Percentiles rank a stretch among this genome's conserved stretches.
These are phyloP conservation scores for Echinarachnius parma DNA, from an alignment of 53 echinoderm and acorn worm genomes.

Conservation along the genomic window DNA sequence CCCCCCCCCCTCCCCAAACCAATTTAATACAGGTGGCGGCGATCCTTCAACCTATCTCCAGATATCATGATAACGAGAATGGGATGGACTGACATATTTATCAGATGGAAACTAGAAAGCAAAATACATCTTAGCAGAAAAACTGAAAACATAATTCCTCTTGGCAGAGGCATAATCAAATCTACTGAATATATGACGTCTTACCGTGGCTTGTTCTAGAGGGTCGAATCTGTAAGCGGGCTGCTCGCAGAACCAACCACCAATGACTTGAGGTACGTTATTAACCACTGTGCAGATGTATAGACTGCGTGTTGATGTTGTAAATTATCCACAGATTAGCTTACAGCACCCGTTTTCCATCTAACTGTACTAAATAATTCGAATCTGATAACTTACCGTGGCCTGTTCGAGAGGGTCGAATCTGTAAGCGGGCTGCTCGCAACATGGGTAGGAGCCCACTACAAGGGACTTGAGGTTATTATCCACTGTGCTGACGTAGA, in stretches of 20 bases:
- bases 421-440: conserved; percentile 68
- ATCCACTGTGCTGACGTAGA: conserved; percentile 50
- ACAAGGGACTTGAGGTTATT: conserved; percentile 38
- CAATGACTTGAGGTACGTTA: conserved; percentile 31
- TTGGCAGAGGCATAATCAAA: too few relatives aligned
- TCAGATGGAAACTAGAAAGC: too few relatives aligned
- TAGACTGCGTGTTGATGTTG: conserved; percentile 79
- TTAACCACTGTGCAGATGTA: conserved; percentile 38
- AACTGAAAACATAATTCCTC: too few relatives aligned
- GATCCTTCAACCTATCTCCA: too few relatives aligned
- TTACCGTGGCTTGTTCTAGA: conserved; percentile 65
- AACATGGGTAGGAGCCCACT: conserved; percentile 80
- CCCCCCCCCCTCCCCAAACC: too few relatives aligned
- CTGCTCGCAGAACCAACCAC: conserved; percentile 79
- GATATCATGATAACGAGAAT: too few relatives aligned
- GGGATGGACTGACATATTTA: too few relatives aligned
- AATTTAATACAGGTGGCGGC: too few relatives aligned
- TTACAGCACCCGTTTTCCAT: too few relatives aligned
- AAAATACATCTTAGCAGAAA: too few relatives aligned
- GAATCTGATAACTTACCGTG: conserved; percentile 48
- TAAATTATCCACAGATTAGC: too few relatives aligned
- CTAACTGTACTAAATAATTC: too few relatives aligned
- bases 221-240: conserved; percentile 77
- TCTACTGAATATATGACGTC: conserved; percentile 16
- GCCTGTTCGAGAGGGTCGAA: conserved; percentile 78